Percentiles rank a stretch among this genome's conserved stretches.
Conservation (phyloP, 2,888 invertebrate genomes). For the Caenorhabditis angaria region DNA sequence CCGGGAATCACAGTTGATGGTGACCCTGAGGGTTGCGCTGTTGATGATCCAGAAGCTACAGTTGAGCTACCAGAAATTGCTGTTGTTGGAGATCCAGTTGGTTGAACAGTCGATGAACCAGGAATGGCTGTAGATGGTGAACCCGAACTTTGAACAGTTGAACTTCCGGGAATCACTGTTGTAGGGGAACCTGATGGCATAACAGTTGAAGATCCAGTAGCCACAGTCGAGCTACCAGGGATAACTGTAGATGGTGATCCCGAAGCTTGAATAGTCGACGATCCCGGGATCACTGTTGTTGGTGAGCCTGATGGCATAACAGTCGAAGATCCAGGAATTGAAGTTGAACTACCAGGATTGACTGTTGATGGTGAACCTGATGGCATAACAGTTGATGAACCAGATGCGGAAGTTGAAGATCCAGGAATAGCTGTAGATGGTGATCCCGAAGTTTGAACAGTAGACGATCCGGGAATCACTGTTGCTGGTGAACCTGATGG, state of each 20-base stretch:
- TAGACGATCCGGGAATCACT: too few relatives aligned
- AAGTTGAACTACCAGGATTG: not conserved
- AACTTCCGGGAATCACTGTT: not conserved
- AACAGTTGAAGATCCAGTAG: not conserved
- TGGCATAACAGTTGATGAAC: too few relatives aligned
- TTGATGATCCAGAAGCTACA: not conserved
- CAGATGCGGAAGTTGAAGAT: not conserved
- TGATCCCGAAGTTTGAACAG: not conserved
- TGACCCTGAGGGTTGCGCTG: too few relatives aligned
- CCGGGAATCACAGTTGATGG: too few relatives aligned
- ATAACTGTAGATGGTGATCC: not conserved
- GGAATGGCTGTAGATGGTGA: too few relatives aligned
- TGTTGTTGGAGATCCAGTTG: not conserved
- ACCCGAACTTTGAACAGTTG: not conserved
- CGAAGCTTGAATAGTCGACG: not conserved
- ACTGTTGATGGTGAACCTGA: too few relatives aligned
- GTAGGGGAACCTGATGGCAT: too few relatives aligned
- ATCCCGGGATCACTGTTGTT: too few relatives aligned
- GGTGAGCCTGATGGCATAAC: too few relatives aligned
- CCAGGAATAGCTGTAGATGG: not conserved
- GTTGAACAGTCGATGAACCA: not conserved
- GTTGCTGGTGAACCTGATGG: too few relatives aligned
- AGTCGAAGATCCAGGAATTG: not conserved
- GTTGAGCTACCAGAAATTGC: not conserved
- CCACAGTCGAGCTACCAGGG: not conserved